Base-by-base conservation (phyloP, 2,888 invertebrate species). In the Ashinkailepas kermadecensis region DNA sequence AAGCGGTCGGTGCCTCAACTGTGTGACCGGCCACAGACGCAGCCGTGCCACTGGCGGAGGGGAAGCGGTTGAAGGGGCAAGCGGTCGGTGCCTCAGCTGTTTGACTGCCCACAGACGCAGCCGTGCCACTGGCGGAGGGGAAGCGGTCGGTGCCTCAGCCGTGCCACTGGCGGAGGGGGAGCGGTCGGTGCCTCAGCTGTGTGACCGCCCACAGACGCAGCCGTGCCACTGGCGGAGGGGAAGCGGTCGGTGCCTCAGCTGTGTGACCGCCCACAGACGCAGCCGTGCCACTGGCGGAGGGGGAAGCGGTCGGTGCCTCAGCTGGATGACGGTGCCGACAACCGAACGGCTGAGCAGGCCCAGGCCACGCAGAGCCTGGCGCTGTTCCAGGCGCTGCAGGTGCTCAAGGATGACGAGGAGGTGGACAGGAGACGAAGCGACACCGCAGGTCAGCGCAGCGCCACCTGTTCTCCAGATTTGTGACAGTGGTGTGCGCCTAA, bases 1-100 rank as follows among this genome's bases (percentile, higher is more conserved):
- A 93, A 94, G 86, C 91, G 95, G 85, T 93, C 94, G 6, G 84
- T 85, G 13, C 23, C 80, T 54, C n/a, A 25, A 15, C 58, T 57
- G 58, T 58, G 58, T 13, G 58, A 15, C 65, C 83, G 82, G 82
- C 70, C 70, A 86, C 88, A 96, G 95, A 95, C 94, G 84, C 95
- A 96, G 88, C 94, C 95, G 0, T 96, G 96, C 86, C 95, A 96
- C 87, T 95, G 96, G 96, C 92, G 95, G 83, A 95, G 95, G 86
- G 92, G 91, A 57, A n/a, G n/a, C n/a, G n/a, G n/a, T n/a, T n/a
- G n/a, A n/a, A n/a, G n/a, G n/a, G n/a, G n/a, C n/a, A 93, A 94
- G 86, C 91, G 95, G 85, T 93, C 94, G 6, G 84, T 85, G 13
- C 23, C 80, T 54, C n/a, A 25, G 25, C 58, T 57, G 58, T n/a